phyloP scores from a whole-genome alignment of 2,113 vertebrate species.

The Collichthys lucidus region DNA sequence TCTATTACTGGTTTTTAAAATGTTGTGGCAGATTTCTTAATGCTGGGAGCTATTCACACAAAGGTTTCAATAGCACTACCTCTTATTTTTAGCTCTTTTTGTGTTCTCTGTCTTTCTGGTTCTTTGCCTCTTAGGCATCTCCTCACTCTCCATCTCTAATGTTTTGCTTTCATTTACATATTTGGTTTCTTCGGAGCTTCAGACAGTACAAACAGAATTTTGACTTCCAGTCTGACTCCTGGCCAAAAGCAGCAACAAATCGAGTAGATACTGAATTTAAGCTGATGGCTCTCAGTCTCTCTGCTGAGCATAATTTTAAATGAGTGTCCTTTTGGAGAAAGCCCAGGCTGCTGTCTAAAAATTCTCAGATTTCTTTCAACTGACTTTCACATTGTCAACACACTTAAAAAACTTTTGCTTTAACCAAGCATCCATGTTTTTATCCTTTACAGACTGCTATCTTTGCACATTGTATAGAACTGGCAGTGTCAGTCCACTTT shows the following conservation, averaged over 20 bases:
- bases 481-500: neutral
- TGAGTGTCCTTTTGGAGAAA: slow-evolving; percentile 30
- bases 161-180: slow-evolving; percentile 9
- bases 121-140: neutral
- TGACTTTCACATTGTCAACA: slow-evolving; percentile 2
- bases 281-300: neutral
- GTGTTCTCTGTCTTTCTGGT: neutral
- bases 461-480: slow-evolving; percentile 30
- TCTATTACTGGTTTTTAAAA: neutral
- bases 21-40: neutral
- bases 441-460: neutral
- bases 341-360: slow-evolving; percentile 38
- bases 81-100: neutral
- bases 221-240: slow-evolving; percentile 28
- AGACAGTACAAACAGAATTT: neutral
- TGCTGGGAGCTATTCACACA: neutral
- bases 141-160: neutral
- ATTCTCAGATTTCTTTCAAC: slow-evolving; percentile 43
- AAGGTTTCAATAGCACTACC: neutral
- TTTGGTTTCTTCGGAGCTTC: neutral
- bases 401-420: slow-evolving; percentile 33
- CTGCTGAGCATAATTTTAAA: slow-evolving; percentile 23
- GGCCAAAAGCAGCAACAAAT: slow-evolving; percentile 43
- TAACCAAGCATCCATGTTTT: neutral
- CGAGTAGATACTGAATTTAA: slow-evolving; percentile 33